These are phyloP conservation scores for Acanthochromis polyacanthus DNA, from an alignment of 2,113 vertebrate genomes.

Conservation along the genomic window DNA sequence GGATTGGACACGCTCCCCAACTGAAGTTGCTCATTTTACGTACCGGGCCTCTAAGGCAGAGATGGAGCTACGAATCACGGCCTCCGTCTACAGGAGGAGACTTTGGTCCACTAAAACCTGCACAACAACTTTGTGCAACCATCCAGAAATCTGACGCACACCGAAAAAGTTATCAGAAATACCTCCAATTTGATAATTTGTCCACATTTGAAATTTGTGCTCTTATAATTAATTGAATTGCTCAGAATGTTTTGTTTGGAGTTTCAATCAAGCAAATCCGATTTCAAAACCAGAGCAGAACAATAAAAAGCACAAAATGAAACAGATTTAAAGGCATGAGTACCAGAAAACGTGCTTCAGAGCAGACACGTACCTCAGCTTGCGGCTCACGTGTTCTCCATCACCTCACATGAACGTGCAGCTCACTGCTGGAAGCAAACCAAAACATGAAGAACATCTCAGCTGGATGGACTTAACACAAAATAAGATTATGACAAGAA, in stretches of 20 bases:
- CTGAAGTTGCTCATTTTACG: conserved; percentile 77
- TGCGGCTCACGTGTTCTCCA: background rate
- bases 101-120: conserved; percentile 19
- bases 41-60: background rate
- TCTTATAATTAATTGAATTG: background rate
- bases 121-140: background rate
- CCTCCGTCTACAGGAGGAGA: conserved; percentile 1
- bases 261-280: background rate
- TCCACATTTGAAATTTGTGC: background rate
- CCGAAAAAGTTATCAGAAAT: background rate
- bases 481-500: conserved; percentile 26
- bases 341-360: background rate
- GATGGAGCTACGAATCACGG: conserved; percentile 1
- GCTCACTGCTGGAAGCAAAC: conserved; percentile 20
- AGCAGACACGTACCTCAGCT: conserved; percentile 21
- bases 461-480: conserved; percentile 28
- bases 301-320: background rate
- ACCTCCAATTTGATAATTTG: background rate
- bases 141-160: conserved; percentile 9
- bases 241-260: conserved; percentile 4
- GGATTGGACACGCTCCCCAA: conserved; percentile 96
- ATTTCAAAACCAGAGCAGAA: conserved; percentile 16
- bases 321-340: background rate
- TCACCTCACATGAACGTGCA: conserved; percentile 2
- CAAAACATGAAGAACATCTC: conserved; percentile 31